Conservation (phyloP, 2,888 invertebrate genomes). For the Drosophila nr. perissopoda region DNA sequence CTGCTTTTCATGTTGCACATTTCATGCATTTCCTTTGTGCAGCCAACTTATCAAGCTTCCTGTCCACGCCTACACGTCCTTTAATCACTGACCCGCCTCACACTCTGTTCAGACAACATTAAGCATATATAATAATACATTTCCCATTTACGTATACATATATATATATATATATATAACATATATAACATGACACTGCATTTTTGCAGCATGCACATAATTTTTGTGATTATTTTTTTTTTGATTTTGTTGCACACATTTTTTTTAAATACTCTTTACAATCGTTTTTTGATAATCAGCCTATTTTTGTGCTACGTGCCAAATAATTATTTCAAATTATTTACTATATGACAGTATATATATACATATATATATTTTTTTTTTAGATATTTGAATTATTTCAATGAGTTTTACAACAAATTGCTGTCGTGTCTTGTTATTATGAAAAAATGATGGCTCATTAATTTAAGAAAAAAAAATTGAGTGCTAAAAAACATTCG, state of each 20-base stretch:
- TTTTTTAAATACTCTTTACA: slow-evolving; percentile 38
- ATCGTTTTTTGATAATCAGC: not conserved
- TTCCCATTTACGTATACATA: slow-evolving; percentile 26
- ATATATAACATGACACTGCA: slow-evolving; percentile 61
- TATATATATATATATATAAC: not conserved
- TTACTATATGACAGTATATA: not conserved
- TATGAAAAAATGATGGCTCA: not conserved
- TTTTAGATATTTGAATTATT: not conserved
- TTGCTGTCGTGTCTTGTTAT: not conserved
- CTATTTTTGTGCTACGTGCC: not conserved
- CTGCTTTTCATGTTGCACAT: slow-evolving; percentile 66
- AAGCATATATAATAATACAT: slow-evolving; percentile 77
- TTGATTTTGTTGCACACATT: slow-evolving; percentile 53
- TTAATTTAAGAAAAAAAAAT: not conserved
- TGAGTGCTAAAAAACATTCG: not conserved
- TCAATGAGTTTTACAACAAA: not conserved
- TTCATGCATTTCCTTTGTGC: slow-evolving; percentile 79
- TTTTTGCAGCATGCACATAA: slow-evolving; percentile 75
- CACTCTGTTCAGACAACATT: slow-evolving; percentile 54
- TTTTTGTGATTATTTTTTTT: slow-evolving; percentile 72
- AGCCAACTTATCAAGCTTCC: slow-evolving; percentile 78
- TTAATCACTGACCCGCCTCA: slow-evolving; percentile 32
- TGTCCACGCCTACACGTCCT: slow-evolving; percentile 50
- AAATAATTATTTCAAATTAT: not conserved
- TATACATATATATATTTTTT: not conserved